phyloP scores from a whole-genome alignment of 2,113 vertebrate species.

The Ploceus nigricollis region DNA sequence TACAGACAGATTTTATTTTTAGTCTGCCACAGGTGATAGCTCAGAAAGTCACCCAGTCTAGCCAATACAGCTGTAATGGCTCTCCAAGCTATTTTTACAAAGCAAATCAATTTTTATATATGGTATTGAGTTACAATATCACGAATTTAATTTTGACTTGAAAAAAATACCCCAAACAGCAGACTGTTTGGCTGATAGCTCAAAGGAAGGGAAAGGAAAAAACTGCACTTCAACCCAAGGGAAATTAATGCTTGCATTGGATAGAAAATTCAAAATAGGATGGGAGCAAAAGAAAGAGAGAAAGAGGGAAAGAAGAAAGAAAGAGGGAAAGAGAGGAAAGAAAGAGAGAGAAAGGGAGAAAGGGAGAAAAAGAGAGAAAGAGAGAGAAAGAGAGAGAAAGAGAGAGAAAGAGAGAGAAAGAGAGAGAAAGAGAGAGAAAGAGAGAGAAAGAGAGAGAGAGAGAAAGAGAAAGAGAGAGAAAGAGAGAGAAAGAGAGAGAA shows the following conservation, averaged over 20 bases:
- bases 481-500: no score
- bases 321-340: no score
- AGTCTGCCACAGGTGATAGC: background rate
- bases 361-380: no score
- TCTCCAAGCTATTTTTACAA: background rate
- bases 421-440: no score
- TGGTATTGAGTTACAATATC: background rate
- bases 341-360: no score
- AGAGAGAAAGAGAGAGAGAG: no score
- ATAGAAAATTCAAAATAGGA: background rate
- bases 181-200: background rate
- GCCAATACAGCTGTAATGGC: background rate
- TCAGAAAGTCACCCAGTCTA: conserved; percentile 2
- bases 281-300: background rate
- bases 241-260: background rate
- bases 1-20: background rate
- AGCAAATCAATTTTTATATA: conserved; percentile 20
- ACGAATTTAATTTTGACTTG: background rate
- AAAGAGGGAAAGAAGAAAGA: background rate
- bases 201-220: background rate
- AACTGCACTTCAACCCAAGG: background rate
- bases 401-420: no score
- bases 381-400: no score
- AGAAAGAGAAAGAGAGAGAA: no score
- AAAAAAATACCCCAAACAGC: background rate